These are phyloP conservation scores for Colius striatus DNA, from an alignment of 2,113 vertebrate genomes.

Conservation along the genomic window DNA sequence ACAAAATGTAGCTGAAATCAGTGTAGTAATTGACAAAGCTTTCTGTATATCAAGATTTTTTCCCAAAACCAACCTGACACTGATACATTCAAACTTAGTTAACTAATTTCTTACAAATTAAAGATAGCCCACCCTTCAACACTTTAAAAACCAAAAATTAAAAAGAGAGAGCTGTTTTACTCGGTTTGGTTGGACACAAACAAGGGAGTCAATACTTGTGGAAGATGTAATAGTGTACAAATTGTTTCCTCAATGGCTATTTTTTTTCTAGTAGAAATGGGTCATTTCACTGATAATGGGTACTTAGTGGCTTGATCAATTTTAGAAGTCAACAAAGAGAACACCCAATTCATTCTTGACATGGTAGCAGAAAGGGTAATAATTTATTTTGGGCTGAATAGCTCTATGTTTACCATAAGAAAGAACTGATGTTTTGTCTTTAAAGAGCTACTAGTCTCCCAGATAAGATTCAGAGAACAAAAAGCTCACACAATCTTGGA, in stretches of 20 bases:
- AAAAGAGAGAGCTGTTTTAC: background rate
- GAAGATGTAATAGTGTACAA: background rate
- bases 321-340: background rate
- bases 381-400: background rate
- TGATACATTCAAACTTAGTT: background rate
- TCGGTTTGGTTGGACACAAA: background rate
- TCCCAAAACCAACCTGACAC: background rate
- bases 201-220: background rate
- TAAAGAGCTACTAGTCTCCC: background rate
- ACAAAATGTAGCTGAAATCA: background rate
- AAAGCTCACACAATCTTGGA: background rate
- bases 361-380: background rate
- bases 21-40: background rate
- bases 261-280: slow-evolving; percentile 2
- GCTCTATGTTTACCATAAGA: background rate
- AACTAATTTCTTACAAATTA: background rate
- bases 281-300: background rate
- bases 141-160: background rate
- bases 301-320: slow-evolving; percentile 30
- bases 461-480: background rate
- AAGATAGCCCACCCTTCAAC: accelerated
- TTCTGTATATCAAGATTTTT: background rate
- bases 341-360: background rate
- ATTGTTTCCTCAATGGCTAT: background rate
- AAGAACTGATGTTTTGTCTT: background rate